phyloP scores from a whole-genome alignment of 2,797 vertebrate genomes.

The Lagorchestes hirsutus region DNA sequence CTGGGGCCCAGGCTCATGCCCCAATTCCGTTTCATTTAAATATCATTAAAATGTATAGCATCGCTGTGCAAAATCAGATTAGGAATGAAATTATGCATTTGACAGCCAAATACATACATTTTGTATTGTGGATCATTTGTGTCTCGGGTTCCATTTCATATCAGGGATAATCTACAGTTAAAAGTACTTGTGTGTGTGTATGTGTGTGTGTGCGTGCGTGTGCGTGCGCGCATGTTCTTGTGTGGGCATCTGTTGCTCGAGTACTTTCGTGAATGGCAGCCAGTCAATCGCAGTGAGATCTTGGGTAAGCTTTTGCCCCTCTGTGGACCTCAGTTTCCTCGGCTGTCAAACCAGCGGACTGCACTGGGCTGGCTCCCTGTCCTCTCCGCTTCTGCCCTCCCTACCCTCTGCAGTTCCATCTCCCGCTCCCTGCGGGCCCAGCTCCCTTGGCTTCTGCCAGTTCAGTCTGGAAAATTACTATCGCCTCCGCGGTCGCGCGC shows the following conservation, averaged over 20 bases:
- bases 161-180: not conserved
- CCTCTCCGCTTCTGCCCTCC: not conserved
- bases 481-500: not conserved
- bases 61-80: not conserved
- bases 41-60: not conserved
- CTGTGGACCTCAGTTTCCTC: not conserved
- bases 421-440: not conserved
- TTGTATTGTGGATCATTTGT: not conserved
- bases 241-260: not conserved
- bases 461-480: conserved; percentile 48
- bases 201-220: not conserved
- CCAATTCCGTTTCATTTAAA: not conserved
- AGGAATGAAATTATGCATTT: not conserved
- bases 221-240: not conserved
- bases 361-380: not conserved
- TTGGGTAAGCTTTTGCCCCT: not conserved
- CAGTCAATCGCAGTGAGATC: not conserved
- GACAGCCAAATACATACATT: not conserved
- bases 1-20: not conserved
- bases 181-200: not conserved
- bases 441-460: not conserved
- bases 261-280: not conserved
- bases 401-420: not conserved
- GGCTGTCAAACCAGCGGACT: not conserved
- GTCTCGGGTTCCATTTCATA: not conserved